Conservation (phyloP, 64 coral and sea anemone genomes). For the Anthopleura sola region DNA sequence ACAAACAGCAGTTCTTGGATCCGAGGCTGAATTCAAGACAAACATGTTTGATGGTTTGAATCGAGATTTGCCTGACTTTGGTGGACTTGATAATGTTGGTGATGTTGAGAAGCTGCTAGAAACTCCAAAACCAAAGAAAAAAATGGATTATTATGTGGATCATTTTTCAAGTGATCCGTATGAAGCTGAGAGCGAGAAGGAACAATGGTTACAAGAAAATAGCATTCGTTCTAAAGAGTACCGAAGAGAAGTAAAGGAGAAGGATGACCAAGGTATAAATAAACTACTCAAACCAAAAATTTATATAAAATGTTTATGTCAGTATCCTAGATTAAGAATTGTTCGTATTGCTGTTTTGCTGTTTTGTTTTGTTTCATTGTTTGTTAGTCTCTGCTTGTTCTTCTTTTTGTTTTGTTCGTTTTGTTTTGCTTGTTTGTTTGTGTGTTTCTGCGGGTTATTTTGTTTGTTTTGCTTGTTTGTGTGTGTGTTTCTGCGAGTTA, state of each 20-base stretch:
- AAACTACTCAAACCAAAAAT: no score
- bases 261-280: neutral
- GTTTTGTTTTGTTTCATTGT: no score
- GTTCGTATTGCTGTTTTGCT: no score
- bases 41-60: neutral
- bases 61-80: neutral
- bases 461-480: no score
- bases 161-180: slow-evolving; percentile 84
- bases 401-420: no score
- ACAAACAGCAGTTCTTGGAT: neutral
- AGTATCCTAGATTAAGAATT: no score
- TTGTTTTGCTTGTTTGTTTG: no score
- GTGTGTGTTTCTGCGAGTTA: no score
- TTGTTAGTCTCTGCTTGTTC: no score
- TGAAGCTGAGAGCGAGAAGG: slow-evolving; percentile 54
- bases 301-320: no score
- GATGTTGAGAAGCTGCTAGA: neutral
- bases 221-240: neutral
- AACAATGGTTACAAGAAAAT: slow-evolving; percentile 51
- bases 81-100: neutral
- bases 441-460: no score
- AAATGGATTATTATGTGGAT: slow-evolving; percentile 65
- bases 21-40: neutral
- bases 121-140: slow-evolving; percentile 10
- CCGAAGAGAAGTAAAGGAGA: neutral